Base-by-base conservation (phyloP, 37 sponge, comb jelly and placozoan species). In the Ianthella basta region DNA sequence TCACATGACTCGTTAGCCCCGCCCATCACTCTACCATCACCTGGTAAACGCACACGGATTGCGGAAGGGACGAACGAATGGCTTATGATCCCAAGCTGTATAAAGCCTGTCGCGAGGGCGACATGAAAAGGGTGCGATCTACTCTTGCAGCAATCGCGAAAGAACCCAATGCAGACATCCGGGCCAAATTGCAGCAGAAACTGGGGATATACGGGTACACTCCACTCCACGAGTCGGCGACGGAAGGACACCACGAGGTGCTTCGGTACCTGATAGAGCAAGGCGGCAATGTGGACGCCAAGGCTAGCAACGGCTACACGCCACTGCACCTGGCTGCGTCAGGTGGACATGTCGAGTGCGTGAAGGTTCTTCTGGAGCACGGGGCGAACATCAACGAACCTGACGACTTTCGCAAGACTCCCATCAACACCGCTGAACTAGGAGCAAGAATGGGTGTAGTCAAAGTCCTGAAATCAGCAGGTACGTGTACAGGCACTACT, bases 151-250 rank as follows among this genome's bases (percentile, higher is more conserved):
- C 59, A 36, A 73, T 94, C 21, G 63, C 81, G 16, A 63, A 33
- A 18, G n/a, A 80, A 18, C 80, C 64, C 16, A 32, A 64, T 16
- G n/a, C 78, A 57, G 82, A 65, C 24, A 55, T 93, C 4, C 65
- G 40, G 18, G 81, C 38, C 29, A 80, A 87, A 33, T 81, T 95
- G 19, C 55, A 75, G 18, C 89, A 84, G 23, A 73, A 87, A 24
- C 72, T 88, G 60, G 95, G 95, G 24, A 92, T 95, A 23, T 95
- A 85, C 63, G 95, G 95, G 39, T 95, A 95, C 88, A 91, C 95
- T 8, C 95, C 95, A 24, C 84, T 95, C 4, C 95, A 95, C 83
- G 92, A 89, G 55, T 92, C 95, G 3, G 88, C 86, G 36, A 83
- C 84, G 29, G 80, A 86, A 29, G 92, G 92, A 27, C 86, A 89